Base-by-base conservation (phyloP, 1,140 invertebrate genomes). In the Tetragnatha versicolor region DNA sequence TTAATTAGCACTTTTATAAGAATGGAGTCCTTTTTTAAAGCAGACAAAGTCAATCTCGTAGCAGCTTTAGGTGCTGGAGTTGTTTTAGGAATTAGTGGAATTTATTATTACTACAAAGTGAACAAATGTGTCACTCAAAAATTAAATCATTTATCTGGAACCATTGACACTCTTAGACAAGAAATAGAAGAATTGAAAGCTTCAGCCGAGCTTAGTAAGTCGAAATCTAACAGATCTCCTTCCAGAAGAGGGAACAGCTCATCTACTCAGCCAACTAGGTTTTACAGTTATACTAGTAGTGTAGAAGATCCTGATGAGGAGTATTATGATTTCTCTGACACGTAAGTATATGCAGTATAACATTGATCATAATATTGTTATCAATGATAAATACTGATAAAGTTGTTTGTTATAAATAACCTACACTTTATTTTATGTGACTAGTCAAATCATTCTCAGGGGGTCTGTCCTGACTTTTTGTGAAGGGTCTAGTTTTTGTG, bases 31-130 rank as follows among this genome's bases (percentile, higher is more conserved):
- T 47, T 82, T 17, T 73, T 82, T 27, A 77, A 45, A 22, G 60
- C 66, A 0, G 81, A 82, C 33, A 63, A 76, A 63, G 45, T 80
- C 20, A 80, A 45, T 47, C 39, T 82, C 14, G 49, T 81, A 37
- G 81, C 82, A 60, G 82, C 81, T 12, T 68, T 82, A 68, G 82
- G 82, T 9, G 82, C 82, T 37, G 82, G 82, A 27, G 82, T 82
- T 58, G 82, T 82, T 35, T 76, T 82, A 31, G 82, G 82, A 65
- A 79, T 82, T 39, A 82, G 81, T 66, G 81, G 82, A 65, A 80
- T 82, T 35, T 82, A 82, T 70, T 33, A 82, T 47, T 82, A 82
- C 73, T 82, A 80, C 51, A 82, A 78, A 75, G 49, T 45, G 22
- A 82, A 81, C 33, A 58, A 65, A 73, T 76, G 49, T 61, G 63